Evolutionary conservation across 2,888 invertebrate species (phyloP), one percentile per base, ranked within the genome.

Genomic region (Bellardia bayeri): DNA sequence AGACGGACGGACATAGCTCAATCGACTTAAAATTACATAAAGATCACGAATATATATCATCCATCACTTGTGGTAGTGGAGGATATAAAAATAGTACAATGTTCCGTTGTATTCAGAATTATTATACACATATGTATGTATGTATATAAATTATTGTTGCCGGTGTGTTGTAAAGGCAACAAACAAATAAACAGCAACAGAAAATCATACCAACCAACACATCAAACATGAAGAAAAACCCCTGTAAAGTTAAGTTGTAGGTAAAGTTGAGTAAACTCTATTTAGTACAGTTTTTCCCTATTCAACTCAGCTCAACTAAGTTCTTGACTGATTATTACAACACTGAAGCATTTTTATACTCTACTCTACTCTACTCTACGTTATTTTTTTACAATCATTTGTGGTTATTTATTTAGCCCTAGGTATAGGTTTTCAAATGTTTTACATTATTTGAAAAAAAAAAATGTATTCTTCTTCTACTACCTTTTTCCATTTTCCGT

Each of bases 371-470:
- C 5, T 42, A 33, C 9, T 9, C 16, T 58, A 58, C 49, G n/a
- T n/a, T n/a, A n/a, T 1, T 54, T 54, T 69, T 40, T 14, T 63
- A 30, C 42, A 63, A 64, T 23, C n/a, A 51, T 63, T 85, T 85
- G 69, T 81, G 76, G 76, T 81, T 85, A 68, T 85, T 82, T 87
- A 79, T 82, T 85, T 82, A 78, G 72, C 71, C 42, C 33, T 51
- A 80, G 79, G 64, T 69, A 56, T 51, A 72, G 13, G 16, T 72
- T 16, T 75, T 56, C 40, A 51, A n/a, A 66, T 75, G 68, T 54
- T 49, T 30, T 56, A 30, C 13, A 56, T 69, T 83, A 61, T 71
- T 72, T 45, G 42, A 56, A 45, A 68, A n/a, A 40, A n/a, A n/a
- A 23, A 5, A 51, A 49, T 51, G 63, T 30, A 79, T 80, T 63